These are phyloP conservation scores for Sebastes hubbsi DNA, from an alignment of 2,797 vertebrate genomes.

Conservation along the genomic window DNA sequence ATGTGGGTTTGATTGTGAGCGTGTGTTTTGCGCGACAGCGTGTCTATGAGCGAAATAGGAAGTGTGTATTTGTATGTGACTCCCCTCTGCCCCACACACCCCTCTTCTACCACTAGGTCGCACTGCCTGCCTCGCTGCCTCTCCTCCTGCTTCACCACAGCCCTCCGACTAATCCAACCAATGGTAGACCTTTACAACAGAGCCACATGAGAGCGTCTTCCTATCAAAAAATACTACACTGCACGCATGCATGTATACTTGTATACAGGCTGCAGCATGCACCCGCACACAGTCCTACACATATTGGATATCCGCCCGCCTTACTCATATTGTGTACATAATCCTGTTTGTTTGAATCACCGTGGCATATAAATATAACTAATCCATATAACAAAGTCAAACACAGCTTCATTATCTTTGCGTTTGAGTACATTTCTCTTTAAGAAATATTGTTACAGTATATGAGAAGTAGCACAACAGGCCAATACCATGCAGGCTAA, in stretches of 20 bases:
- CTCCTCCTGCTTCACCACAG: slow-evolving; percentile 45
- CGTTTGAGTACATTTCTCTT: slow-evolving; percentile 29
- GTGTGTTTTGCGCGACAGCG: slow-evolving; percentile 5
- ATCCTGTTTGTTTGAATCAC: slow-evolving; percentile 74
- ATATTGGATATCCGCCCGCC: slow-evolving; percentile 55
- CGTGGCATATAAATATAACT: slow-evolving; percentile 71
- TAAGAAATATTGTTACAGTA: slow-evolving; percentile 43
- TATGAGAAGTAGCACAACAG: not conserved
- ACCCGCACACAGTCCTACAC: slow-evolving; percentile 9
- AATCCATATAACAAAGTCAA: slow-evolving; percentile 74
- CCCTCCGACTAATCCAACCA: slow-evolving; percentile 50
- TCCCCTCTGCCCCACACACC: slow-evolving; percentile 47
- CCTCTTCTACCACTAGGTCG: slow-evolving; percentile 80
- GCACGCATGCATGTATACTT: slow-evolving; percentile 45
- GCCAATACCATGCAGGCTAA: not conserved
- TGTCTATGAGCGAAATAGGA: slow-evolving; percentile 26
- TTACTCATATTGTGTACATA: slow-evolving; percentile 65
- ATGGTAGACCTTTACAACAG: slow-evolving; percentile 48
- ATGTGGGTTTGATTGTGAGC: slow-evolving; percentile 16
- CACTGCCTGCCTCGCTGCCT: slow-evolving; percentile 78
- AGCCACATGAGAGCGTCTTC: slow-evolving; percentile 54
- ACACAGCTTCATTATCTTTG: slow-evolving; percentile 56
- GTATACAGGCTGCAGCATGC: slow-evolving; percentile 20
- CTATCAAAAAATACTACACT: slow-evolving; percentile 67
- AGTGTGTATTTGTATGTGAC: slow-evolving; percentile 37